A percentile compares a stretch with the other conserved stretches of the same genome.
Evolutionary conservation across 2,797 vertebrate species (phyloP).

Genomic region (Siniperca undulata): DNA sequence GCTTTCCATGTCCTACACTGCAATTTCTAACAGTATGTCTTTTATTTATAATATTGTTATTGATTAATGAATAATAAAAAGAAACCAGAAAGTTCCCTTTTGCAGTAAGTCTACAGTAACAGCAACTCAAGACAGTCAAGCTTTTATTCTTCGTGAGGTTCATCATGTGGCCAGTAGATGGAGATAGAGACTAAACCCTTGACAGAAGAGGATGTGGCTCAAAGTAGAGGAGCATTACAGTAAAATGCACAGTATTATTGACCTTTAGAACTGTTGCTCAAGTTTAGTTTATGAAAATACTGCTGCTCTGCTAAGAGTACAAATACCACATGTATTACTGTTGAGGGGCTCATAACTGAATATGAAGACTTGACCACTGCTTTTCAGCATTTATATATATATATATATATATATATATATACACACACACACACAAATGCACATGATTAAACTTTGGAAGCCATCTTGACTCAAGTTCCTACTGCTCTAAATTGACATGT

Average conservation of each 20-base stretch:
- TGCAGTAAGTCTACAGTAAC: neutral
- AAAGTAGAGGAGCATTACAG: neutral
- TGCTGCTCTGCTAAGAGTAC: neutral
- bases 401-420: neutral
- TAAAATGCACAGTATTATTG: neutral
- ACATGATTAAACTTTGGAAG: neutral
- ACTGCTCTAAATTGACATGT: neutral
- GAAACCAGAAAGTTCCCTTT: neutral
- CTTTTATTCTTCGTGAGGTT: neutral
- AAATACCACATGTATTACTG: neutral
- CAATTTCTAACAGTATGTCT: conserved; percentile 65
- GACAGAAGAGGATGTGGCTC: neutral
- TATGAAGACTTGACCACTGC: neutral
- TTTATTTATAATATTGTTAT: conserved; percentile 71
- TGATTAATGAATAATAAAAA: conserved; percentile 76
- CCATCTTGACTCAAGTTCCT: neutral
- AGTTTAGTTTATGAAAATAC: neutral
- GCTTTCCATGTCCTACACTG: conserved; percentile 61
- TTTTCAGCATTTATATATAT: neutral
- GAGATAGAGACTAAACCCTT: conserved; percentile 48
- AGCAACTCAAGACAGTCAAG: rapidly evolving
- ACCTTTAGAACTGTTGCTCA: neutral
- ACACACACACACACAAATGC: too few relatives aligned
- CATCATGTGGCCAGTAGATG: conserved; percentile 68
- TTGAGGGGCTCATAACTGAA: neutral